Percentiles rank a stretch among this genome's conserved stretches.
These are phyloP conservation scores for Whitmania pigra DNA, from an alignment of 1,140 invertebrate species.

Conservation along the genomic window DNA sequence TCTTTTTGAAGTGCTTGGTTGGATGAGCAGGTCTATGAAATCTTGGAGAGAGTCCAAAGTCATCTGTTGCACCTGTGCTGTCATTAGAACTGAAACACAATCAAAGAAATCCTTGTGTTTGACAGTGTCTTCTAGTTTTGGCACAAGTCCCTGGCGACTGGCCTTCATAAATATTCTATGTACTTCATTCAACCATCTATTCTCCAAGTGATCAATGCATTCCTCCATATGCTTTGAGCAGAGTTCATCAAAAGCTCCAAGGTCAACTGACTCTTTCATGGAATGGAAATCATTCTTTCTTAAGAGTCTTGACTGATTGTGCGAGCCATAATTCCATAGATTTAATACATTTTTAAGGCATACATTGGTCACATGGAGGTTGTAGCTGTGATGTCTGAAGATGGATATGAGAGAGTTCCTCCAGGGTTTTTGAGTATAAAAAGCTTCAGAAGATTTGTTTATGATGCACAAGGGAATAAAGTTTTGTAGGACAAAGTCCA, in stretches of 20 bases:
- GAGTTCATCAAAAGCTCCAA: conserved; percentile 46
- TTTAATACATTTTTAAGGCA: conserved; percentile 66
- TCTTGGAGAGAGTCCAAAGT: conserved; percentile 66
- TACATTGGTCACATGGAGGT: conserved; percentile 65
- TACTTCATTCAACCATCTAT: conserved; percentile 51
- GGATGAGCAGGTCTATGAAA: conserved; percentile 61
- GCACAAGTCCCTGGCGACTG: conserved; percentile 60
- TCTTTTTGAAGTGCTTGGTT: conserved; percentile 45
- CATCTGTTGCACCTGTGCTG: conserved; percentile 63
- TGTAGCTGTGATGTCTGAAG: conserved; percentile 46
- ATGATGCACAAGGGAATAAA: no score
- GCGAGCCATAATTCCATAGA: conserved; percentile 61
- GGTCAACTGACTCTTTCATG: conserved; percentile 45
- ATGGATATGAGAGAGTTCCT: conserved; percentile 45
- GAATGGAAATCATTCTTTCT: conserved; percentile 46
- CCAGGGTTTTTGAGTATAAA: conserved; percentile 46
- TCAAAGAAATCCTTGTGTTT: conserved; percentile 65
- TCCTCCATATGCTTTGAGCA: conserved; percentile 45
- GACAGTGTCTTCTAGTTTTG: conserved; percentile 52
- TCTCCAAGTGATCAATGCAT: conserved; percentile 15
- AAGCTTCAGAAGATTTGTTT: no score
- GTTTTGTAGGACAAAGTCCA: conserved; percentile 62
- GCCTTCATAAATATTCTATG: conserved; percentile 51
- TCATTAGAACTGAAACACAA: conserved; percentile 71
- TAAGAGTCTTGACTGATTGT: conserved; percentile 47